phyloP scores from a whole-genome alignment of 2,113 vertebrate genomes.

The Hyaena hyaena region DNA sequence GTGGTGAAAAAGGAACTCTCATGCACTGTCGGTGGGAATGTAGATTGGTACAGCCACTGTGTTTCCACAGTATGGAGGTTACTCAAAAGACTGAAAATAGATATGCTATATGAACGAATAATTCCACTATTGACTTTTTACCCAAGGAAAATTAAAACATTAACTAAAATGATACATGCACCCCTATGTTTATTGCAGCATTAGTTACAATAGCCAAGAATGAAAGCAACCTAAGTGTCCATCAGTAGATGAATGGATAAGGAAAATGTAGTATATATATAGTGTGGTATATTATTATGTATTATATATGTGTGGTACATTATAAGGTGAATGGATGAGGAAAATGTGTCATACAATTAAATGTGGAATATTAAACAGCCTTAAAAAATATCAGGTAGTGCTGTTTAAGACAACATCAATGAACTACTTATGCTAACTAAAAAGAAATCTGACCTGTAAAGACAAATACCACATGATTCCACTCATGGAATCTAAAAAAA shows the following conservation, averaged over 20 bases:
- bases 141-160: not conserved
- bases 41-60: not conserved
- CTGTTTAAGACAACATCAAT: not conserved
- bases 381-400: not conserved
- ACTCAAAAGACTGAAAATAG: not conserved
- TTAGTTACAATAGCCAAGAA: not conserved
- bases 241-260: not conserved
- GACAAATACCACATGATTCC: not conserved
- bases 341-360: not conserved
- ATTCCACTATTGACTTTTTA: not conserved
- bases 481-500: not conserved
- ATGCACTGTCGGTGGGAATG: not conserved
- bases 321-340: not conserved
- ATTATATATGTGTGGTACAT: not conserved
- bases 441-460: not conserved
- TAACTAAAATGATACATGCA: not conserved
- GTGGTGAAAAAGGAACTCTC: not conserved
- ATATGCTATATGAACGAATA: not conserved
- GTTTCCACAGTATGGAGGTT: not conserved
- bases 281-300: not conserved
- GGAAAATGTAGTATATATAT: not conserved
- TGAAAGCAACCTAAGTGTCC: not conserved
- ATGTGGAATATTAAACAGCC: not conserved
- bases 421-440: not conserved
- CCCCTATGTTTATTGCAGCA: not conserved